These are phyloP conservation scores for Phallusia fumigata DNA, from an alignment of 23 tunicate species.

Conservation along the genomic window DNA sequence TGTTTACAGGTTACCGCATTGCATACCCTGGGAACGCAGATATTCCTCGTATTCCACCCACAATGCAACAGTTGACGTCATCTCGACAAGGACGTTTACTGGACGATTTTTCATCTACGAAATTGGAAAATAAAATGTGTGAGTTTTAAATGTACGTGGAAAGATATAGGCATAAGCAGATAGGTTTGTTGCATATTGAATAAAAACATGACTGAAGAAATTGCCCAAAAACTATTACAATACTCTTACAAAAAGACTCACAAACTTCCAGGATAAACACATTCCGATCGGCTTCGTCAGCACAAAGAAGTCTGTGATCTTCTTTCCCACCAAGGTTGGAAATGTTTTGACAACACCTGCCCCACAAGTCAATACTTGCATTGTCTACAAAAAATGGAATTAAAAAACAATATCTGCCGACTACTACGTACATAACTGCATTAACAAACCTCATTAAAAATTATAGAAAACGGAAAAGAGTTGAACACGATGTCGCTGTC, in stretches of 20 bases:
- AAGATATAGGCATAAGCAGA: too few relatives aligned
- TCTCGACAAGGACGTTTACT: constrained; percentile 43
- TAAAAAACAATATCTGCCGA: background rate
- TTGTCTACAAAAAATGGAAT: constrained; percentile 7
- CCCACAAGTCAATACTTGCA: constrained; percentile 51
- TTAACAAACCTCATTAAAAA: constrained; percentile 38
- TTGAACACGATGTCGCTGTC: constrained; percentile 48
- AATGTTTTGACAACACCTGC: constrained; percentile 50
- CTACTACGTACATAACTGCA: background rate
- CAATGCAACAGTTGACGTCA: constrained; percentile 58
- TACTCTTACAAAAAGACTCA: background rate
- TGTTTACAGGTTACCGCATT: background rate
- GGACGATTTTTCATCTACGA: constrained; percentile 51
- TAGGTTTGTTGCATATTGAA: background rate
- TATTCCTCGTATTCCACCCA: constrained; percentile 58
- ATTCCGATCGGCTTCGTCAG: constrained; percentile 47
- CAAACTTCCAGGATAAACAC: constrained; percentile 37
- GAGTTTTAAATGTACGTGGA: background rate
- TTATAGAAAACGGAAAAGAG: constrained; percentile 46
- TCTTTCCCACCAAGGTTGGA: constrained; percentile 48
- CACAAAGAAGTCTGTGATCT: constrained; percentile 48
- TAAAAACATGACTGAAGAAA: background rate
- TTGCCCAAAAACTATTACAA: background rate
- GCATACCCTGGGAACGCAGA: constrained; percentile 37
- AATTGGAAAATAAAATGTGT: background rate